Evolutionary conservation across 2,888 invertebrate species (phyloP).

Genomic region (Synergus itoensis): DNA sequence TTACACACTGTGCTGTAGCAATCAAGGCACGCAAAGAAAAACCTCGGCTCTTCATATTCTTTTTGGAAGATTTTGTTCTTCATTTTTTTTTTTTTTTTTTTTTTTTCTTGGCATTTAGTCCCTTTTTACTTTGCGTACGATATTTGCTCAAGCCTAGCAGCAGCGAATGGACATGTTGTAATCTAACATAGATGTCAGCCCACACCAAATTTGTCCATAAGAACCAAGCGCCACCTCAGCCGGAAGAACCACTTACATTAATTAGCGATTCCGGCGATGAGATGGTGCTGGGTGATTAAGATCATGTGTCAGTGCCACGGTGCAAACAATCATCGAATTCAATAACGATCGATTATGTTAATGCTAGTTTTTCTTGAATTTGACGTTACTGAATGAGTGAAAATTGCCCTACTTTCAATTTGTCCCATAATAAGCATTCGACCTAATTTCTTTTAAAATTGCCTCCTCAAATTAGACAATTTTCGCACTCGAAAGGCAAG

Average conservation of each 20-base stretch:
- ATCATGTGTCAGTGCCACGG: slow-evolving; percentile 76
- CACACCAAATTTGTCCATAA: slow-evolving; percentile 77
- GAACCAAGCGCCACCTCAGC: slow-evolving; percentile 63
- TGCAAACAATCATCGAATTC: slow-evolving; percentile 77
- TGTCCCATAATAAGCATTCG: slow-evolving; percentile 69
- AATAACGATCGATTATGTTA: slow-evolving; percentile 73
- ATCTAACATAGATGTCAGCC: slow-evolving; percentile 78
- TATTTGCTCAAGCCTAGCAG: slow-evolving; percentile 70
- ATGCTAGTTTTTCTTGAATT: slow-evolving; percentile 59
- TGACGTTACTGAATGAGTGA: slow-evolving; percentile 65
- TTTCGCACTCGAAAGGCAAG: slow-evolving; percentile 48
- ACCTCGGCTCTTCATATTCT: neutral
- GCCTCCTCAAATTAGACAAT: slow-evolving; percentile 58
- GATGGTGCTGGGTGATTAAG: slow-evolving; percentile 49
- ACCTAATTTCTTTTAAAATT: slow-evolving; percentile 59
- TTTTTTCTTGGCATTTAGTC: neutral
- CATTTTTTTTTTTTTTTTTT: neutral
- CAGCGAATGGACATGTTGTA: slow-evolving; percentile 76
- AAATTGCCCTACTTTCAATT: slow-evolving; percentile 64
- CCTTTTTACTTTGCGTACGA: slow-evolving; percentile 57
- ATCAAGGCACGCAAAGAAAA: slow-evolving; percentile 60
- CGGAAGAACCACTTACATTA: neutral
- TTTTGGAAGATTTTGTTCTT: neutral
- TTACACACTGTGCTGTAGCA: slow-evolving; percentile 70
- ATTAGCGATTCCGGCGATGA: neutral